Percentiles rank a stretch among this genome's conserved stretches.
Conservation (phyloP, 1,140 invertebrate genomes). For the Bacillus rossius region DNA sequence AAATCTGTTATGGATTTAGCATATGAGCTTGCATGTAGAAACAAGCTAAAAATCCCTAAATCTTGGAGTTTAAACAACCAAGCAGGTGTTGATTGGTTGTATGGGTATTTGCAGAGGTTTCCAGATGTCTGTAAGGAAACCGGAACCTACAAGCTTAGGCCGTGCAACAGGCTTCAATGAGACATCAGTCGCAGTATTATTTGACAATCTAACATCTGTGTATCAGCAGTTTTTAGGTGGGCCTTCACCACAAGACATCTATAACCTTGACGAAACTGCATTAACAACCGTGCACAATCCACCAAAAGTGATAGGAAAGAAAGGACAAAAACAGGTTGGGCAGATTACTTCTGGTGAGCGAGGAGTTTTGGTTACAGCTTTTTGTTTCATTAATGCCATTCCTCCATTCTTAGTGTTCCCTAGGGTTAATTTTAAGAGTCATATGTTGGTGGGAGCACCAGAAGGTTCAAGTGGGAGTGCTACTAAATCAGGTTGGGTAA, state of each 20-base stretch:
- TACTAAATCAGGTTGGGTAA: conserved; percentile 39
- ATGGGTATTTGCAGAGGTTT: no score
- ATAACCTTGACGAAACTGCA: neutral
- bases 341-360: conserved; percentile 39
- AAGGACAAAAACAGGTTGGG: conserved; percentile 42
- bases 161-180: no score
- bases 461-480: conserved; percentile 30
- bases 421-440: conserved; percentile 30
- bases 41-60: no score
- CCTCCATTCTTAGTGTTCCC: conserved; percentile 42
- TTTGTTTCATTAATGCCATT: conserved; percentile 34
- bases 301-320: conserved; percentile 18
- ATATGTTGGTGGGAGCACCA: conserved; percentile 33
- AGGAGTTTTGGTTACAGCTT: conserved; percentile 40
- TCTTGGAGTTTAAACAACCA: no score
- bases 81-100: no score
- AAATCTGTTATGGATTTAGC: no score
- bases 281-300: neutral
- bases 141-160: no score
- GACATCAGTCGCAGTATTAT: no score
- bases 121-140: no score
- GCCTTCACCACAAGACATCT: neutral
- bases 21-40: no score
- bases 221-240: no score
- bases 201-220: no score